Conservation (phyloP, 1,140 invertebrate species). For the Halyomorpha halys region DNA sequence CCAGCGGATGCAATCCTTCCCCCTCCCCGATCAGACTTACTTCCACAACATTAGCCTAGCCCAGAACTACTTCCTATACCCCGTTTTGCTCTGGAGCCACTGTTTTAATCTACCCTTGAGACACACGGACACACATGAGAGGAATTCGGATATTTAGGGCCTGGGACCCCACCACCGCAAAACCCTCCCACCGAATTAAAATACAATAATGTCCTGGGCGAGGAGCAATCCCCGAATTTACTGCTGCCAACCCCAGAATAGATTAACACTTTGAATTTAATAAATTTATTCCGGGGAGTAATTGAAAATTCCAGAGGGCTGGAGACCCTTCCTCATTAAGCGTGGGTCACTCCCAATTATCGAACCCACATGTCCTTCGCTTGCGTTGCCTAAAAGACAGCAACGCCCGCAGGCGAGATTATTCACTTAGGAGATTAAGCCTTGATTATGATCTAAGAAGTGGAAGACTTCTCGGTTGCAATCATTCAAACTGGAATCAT, state of each 20-base stretch:
- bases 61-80: neutral
- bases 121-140: neutral
- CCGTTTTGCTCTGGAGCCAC: neutral
- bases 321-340: constrained; percentile 2
- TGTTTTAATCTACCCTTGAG: constrained; percentile 15
- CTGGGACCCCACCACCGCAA: neutral
- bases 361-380: constrained; percentile 2
- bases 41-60: constrained; percentile 6
- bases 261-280: constrained; percentile 16
- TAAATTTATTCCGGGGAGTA: constrained; percentile 15
- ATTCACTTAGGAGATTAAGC: too few relatives aligned
- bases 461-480: too few relatives aligned
- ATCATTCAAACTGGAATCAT: too few relatives aligned
- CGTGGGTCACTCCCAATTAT: constrained; percentile 10
- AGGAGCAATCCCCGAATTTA: constrained; percentile 14
- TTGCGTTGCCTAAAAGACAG: constrained; percentile 1
- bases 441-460: too few relatives aligned
- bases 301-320: constrained; percentile 9
- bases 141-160: constrained; percentile 14
- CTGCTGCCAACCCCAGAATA: constrained; percentile 12
- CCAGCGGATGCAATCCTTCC: too few relatives aligned
- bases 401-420: neutral
- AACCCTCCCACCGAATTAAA: constrained; percentile 15
- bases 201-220: constrained; percentile 11
- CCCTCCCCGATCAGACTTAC: constrained; percentile 4